These are phyloP conservation scores for Hydrozoanthus gracilis DNA, from an alignment of 92 coral and sea anemone genomes.

Conservation along the genomic window DNA sequence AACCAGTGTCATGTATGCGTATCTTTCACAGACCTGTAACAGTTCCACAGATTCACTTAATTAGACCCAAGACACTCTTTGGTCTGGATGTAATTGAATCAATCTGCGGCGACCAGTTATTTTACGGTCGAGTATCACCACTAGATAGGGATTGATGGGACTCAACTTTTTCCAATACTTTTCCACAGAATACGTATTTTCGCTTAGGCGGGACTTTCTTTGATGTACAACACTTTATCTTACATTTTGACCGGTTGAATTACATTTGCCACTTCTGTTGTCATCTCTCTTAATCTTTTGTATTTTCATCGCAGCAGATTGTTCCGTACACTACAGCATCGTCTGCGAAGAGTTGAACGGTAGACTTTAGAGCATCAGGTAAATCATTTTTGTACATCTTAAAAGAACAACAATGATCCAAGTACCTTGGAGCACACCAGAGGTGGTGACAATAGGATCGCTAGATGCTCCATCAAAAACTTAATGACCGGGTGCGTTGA, in stretches of 20 bases:
- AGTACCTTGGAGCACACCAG: conserved; percentile 25
- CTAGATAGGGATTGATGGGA: too few relatives aligned
- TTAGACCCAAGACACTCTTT: too few relatives aligned
- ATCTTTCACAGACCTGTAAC: neutral
- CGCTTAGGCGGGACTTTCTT: conserved; percentile 52
- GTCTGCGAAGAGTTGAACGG: neutral
- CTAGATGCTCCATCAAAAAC: too few relatives aligned
- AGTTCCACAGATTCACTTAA: too few relatives aligned
- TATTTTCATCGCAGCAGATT: neutral
- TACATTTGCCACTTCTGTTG: conserved; percentile 50
- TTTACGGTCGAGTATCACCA: too few relatives aligned
- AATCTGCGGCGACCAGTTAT: too few relatives aligned
- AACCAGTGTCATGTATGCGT: neutral
- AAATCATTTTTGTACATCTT: conserved; percentile 20
- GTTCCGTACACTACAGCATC: neutral
- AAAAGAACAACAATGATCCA: conserved; percentile 24
- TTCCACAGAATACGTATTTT: conserved; percentile 47
- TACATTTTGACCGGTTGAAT: conserved; percentile 51
- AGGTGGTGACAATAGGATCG: neutral
- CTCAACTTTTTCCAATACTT: conserved; percentile 2
- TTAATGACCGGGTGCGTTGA: conserved; percentile 10
- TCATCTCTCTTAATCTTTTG: neutral
- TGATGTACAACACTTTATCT: conserved; percentile 50
- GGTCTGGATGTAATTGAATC: neutral
- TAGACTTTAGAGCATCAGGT: neutral